phyloP scores from a whole-genome alignment of 2,888 invertebrate species.

The Rhagonycha fulva region DNA sequence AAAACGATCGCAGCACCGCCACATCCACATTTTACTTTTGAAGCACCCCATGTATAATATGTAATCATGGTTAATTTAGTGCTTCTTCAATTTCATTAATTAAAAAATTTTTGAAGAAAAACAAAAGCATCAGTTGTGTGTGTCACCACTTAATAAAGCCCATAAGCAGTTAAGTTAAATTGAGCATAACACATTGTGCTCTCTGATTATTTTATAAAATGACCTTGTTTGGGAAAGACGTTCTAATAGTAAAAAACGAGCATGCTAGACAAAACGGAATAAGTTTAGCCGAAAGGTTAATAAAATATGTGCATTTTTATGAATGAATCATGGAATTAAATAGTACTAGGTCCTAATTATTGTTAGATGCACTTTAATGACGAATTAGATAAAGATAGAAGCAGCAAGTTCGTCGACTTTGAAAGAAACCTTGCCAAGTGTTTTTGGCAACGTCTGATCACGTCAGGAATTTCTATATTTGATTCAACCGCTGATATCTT shows the following conservation, averaged over 20 bases:
- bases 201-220: conserved; percentile 3
- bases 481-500: conserved; percentile 23
- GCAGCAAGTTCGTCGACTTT: conserved; percentile 36
- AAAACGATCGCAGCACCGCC: background rate
- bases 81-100: background rate
- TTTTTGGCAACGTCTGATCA: conserved; percentile 36
- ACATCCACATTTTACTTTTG: background rate
- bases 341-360: conserved; percentile 3
- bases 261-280: conserved; percentile 6
- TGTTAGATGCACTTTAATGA: background rate
- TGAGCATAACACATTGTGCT: conserved; percentile 7
- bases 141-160: conserved; percentile 6
- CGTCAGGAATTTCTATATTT: conserved; percentile 34
- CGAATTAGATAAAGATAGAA: conserved; percentile 8
- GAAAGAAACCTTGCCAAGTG: conserved; percentile 36
- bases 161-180: background rate
- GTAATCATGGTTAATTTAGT: background rate
- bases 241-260: background rate
- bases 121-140: background rate
- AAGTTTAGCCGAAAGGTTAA: conserved; percentile 1
- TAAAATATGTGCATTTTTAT: conserved; percentile 10
- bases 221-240: conserved; percentile 8
- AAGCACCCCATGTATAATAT: background rate
- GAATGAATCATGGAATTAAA: conserved; percentile 4
- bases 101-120: background rate